Evolutionary conservation across 2,113 vertebrate genomes (phyloP).

Genomic region (Macrotis lagotis): DNA sequence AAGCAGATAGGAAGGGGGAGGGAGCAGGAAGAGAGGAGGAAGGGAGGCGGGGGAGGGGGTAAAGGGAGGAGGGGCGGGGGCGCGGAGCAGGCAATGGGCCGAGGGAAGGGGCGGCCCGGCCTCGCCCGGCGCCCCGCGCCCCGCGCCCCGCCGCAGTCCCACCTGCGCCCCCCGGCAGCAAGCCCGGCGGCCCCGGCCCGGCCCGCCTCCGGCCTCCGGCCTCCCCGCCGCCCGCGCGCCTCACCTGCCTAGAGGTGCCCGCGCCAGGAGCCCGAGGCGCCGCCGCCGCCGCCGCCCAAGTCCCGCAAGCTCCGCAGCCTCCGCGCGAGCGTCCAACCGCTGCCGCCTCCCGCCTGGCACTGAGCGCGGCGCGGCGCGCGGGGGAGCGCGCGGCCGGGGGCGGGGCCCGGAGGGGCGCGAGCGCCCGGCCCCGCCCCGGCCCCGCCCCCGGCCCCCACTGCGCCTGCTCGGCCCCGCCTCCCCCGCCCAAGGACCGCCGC

Average conservation of each 20-base stretch:
- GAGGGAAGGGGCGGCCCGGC: background rate
- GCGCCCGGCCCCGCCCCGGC: background rate
- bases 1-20: too few species aligned
- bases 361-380: conserved; percentile 71
- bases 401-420: conserved; percentile 14
- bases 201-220: background rate
- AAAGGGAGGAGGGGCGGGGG: background rate
- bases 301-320: conserved; percentile 63
- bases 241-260: conserved; percentile 71
- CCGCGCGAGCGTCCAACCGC: conserved; percentile 63
- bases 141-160: background rate
- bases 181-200: conserved; percentile 45
- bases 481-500: too few species aligned
- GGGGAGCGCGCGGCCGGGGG: conserved; percentile 42
- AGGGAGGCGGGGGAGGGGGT: too few species aligned
- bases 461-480: conserved; percentile 21
- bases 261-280: conserved; percentile 10
- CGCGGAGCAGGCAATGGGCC: too few species aligned
- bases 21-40: too few species aligned
- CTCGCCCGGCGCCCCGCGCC: background rate
- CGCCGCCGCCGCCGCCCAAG: conserved; percentile 54
- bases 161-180: conserved; percentile 11
- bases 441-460: conserved; percentile 56
- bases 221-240: conserved; percentile 53
- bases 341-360: conserved; percentile 77